These are phyloP conservation scores for Falco novaeseelandiae DNA, from an alignment of 2,797 vertebrate genomes.

Conservation along the genomic window DNA sequence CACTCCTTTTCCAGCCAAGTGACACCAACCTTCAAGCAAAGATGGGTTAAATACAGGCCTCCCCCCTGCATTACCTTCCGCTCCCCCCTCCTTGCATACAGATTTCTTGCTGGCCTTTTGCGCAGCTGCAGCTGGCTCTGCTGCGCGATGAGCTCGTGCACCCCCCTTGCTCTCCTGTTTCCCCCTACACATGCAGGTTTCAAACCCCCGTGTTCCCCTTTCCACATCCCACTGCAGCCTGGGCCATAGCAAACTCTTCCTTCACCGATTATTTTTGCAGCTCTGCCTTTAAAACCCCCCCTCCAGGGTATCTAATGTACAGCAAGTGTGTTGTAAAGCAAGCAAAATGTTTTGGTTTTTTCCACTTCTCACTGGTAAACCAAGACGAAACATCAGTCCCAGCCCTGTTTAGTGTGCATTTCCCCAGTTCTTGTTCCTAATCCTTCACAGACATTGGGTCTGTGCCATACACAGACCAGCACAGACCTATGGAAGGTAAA, in stretches of 20 bases:
- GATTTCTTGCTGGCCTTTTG: not conserved
- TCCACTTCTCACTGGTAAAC: not conserved
- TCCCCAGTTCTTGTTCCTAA: not conserved
- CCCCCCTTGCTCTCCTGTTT: accelerated
- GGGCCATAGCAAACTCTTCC: not conserved
- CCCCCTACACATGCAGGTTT: not conserved
- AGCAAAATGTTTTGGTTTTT: not conserved
- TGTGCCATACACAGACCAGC: not conserved
- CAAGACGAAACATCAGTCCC: not conserved
- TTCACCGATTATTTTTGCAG: not conserved
- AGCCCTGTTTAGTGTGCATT: not conserved
- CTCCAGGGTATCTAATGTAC: not conserved
- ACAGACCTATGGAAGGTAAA: not conserved
- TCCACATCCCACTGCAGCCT: not conserved
- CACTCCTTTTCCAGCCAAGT: not conserved
- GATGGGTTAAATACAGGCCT: not conserved
- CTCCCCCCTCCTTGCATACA: not conserved
- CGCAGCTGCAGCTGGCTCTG: not conserved
- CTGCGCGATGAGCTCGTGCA: accelerated
- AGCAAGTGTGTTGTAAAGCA: not conserved
- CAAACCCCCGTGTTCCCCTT: not conserved
- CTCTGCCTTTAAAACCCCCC: not conserved
- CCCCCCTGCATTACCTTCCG: accelerated
- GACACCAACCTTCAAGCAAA: not conserved
- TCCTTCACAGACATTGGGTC: not conserved